phyloP scores from a whole-genome alignment of 2,888 invertebrate species.

The Ernsta delagoae region DNA sequence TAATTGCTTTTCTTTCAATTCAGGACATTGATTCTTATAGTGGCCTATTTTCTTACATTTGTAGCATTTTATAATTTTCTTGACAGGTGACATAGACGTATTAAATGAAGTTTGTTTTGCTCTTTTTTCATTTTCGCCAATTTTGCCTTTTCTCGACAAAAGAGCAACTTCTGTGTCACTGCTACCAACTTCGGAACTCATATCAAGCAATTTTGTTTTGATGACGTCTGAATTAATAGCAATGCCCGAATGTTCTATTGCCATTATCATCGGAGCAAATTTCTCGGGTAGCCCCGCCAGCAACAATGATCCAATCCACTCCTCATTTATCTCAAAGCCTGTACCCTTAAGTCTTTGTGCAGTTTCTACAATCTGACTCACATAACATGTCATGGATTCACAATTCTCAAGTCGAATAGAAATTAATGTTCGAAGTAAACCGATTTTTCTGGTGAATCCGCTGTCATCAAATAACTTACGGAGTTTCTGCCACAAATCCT shows the following conservation, averaged over 20 bases:
- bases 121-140: constrained; percentile 7
- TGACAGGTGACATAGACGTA: constrained; percentile 9
- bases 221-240: constrained; percentile 35
- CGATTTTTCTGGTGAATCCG: constrained; percentile 34
- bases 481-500: constrained; percentile 32
- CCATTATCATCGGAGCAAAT: constrained; percentile 43
- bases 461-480: constrained; percentile 36
- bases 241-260: constrained; percentile 39
- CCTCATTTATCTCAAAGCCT: constrained; percentile 41
- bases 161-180: constrained; percentile 32
- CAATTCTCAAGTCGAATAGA: constrained; percentile 39
- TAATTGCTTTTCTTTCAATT: constrained; percentile 22
- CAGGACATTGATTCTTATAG: constrained; percentile 38
- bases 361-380: constrained; percentile 40
- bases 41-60: constrained; percentile 35
- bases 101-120: neutral
- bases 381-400: constrained; percentile 39
- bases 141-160: constrained; percentile 8
- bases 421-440: constrained; percentile 35
- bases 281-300: constrained; percentile 42
- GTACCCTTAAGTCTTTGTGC: constrained; percentile 41
- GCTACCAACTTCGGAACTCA: constrained; percentile 35
- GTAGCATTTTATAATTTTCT: constrained; percentile 12
- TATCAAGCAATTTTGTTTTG: constrained; percentile 37
- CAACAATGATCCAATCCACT: constrained; percentile 43